Conservation (phyloP, 2,797 vertebrate species). For the Pogonophryne albipinna region DNA sequence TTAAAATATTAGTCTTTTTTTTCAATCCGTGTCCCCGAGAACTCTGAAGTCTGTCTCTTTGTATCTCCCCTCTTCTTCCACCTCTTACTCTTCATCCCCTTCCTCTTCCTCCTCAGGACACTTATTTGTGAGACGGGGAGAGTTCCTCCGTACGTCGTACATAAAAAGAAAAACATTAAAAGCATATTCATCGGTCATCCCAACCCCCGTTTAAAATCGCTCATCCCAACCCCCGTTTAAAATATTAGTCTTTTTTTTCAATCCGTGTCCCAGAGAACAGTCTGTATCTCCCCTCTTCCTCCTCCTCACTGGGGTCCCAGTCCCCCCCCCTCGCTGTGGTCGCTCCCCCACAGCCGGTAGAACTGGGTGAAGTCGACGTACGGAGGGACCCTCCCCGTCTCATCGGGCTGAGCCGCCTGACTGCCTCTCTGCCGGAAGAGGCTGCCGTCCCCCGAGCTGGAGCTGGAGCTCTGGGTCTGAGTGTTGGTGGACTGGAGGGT, state of each 20-base stretch:
- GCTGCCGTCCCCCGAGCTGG: constrained; percentile 92
- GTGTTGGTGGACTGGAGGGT: constrained; percentile 97
- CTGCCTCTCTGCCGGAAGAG: constrained; percentile 92
- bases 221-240: background rate
- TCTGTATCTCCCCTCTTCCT: background rate
- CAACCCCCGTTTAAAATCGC: background rate
- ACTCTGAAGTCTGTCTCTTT: too few relatives aligned
- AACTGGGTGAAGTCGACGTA: constrained; percentile 98
- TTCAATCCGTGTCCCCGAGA: too few relatives aligned
- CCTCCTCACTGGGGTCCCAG: constrained; percentile 70
- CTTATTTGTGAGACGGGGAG: too few relatives aligned
- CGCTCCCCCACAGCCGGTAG: constrained; percentile 93
- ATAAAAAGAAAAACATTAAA: constrained; percentile 16
- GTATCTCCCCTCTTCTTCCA: background rate
- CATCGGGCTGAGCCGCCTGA: constrained; percentile 93
- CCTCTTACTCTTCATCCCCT: too few relatives aligned
- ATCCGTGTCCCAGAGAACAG: constrained; percentile 8
- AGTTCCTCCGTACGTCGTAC: constrained; percentile 4
- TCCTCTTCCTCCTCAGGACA: too few relatives aligned
- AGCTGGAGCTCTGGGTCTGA: constrained; percentile 98
- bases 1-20: background rate
- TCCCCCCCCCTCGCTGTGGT: constrained; percentile 88
- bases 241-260: constrained; percentile 21
- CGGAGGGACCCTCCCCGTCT: constrained; percentile 94
- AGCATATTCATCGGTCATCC: background rate